These are phyloP conservation scores for Odontocerum albicorne DNA, from an alignment of 2,888 invertebrate genomes.

Conservation along the genomic window DNA sequence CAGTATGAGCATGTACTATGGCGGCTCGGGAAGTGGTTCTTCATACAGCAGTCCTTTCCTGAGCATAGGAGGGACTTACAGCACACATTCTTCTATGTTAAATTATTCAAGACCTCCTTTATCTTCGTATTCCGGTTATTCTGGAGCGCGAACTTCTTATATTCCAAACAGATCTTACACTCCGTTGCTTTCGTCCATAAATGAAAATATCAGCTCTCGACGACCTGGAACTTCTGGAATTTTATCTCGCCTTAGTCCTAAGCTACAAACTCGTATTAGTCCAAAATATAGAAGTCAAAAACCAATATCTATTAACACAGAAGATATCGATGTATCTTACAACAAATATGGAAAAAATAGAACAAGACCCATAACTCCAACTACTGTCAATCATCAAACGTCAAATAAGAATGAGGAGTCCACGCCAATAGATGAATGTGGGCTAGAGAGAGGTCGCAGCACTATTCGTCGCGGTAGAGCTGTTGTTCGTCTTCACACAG, in stretches of 20 bases:
- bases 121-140: slow-evolving; percentile 34
- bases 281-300: slow-evolving; percentile 46
- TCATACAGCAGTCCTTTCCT: slow-evolving; percentile 57
- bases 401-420: slow-evolving; percentile 1
- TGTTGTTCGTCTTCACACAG: slow-evolving; percentile 73
- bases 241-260: slow-evolving; percentile 27
- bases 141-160: slow-evolving; percentile 41
- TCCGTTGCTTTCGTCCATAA: slow-evolving; percentile 74
- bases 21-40: slow-evolving; percentile 50
- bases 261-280: slow-evolving; percentile 27
- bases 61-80: slow-evolving; percentile 53
- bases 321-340: slow-evolving; percentile 82
- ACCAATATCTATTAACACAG: slow-evolving; percentile 78
- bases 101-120: slow-evolving; percentile 39
- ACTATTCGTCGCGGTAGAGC: slow-evolving; percentile 73
- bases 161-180: slow-evolving; percentile 59
- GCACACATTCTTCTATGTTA: slow-evolving; percentile 51
- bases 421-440: slow-evolving; percentile 43
- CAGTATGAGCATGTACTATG: slow-evolving; percentile 60
- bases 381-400: no score
- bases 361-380: slow-evolving; percentile 7
- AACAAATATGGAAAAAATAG: slow-evolving; percentile 55
- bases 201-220: slow-evolving; percentile 56
- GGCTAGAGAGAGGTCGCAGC: slow-evolving; percentile 45
- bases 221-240: slow-evolving; percentile 44